Evolutionary conservation across 2,797 vertebrate genomes (phyloP).

Genomic region (Podargus strigoides): DNA sequence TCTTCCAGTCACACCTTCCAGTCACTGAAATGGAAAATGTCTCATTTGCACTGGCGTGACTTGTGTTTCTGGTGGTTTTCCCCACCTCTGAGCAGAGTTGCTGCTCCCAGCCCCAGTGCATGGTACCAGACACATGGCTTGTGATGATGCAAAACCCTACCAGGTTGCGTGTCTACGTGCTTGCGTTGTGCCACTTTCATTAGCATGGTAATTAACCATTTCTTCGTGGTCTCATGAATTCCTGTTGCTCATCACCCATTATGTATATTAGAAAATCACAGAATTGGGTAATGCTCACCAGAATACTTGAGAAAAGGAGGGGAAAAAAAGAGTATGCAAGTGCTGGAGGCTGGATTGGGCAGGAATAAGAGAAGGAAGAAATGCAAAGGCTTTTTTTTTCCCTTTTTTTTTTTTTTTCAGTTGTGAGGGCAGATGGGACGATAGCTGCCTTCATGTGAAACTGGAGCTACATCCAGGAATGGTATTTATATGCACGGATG

Average conservation of each 20-base stretch:
- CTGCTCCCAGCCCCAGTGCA: not conserved
- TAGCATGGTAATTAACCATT: not conserved
- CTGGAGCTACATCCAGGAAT: not conserved
- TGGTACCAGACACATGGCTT: fast-evolving
- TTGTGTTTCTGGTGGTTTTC: not conserved
- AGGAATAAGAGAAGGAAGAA: not conserved
- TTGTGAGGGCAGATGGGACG: not conserved
- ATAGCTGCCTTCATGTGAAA: slow-evolving; percentile 1
- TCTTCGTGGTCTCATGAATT: fast-evolving
- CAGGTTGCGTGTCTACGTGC: not conserved
- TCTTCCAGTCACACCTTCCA: not conserved
- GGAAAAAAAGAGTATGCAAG: not conserved
- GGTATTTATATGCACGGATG: not conserved
- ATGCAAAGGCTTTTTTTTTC: not conserved
- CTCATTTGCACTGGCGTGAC: not conserved
- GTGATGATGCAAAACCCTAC: not conserved
- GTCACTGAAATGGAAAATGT: not conserved
- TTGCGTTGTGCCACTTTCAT: not conserved
- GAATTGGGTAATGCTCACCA: fast-evolving
- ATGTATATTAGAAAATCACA: not conserved
- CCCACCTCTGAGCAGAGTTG: too few species aligned
- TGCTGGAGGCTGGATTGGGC: not conserved
- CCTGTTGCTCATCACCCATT: not conserved
- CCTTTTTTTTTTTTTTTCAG: not conserved
- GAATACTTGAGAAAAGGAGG: not conserved